phyloP scores from a whole-genome alignment of 2,113 vertebrate genomes.

The Lagopus muta region DNA sequence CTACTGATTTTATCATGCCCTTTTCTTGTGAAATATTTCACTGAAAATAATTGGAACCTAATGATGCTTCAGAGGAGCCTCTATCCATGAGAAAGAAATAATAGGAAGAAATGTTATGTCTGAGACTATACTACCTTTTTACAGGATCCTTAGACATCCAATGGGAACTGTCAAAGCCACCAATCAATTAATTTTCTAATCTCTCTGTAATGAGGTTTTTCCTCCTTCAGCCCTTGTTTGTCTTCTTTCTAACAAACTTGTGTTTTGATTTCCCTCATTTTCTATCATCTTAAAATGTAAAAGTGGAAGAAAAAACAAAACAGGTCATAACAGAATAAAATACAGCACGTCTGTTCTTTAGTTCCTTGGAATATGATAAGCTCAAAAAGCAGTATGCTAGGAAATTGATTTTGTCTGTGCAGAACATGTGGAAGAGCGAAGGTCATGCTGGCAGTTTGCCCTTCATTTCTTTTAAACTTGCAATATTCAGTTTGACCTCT shows the following conservation, averaged over 20 bases:
- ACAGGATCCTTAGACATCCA: constrained; percentile 28
- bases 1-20: constrained; percentile 33
- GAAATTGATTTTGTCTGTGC: constrained; percentile 36
- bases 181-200: constrained; percentile 66
- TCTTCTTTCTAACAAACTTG: constrained; percentile 23
- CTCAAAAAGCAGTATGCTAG: background rate
- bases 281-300: background rate
- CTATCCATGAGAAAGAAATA: constrained; percentile 3
- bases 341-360: background rate
- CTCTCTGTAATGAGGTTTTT: constrained; percentile 53
- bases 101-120: constrained; percentile 41
- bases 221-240: constrained; percentile 38
- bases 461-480: constrained; percentile 59
- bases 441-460: constrained; percentile 18
- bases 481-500: constrained; percentile 48
- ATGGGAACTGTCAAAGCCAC: constrained; percentile 50
- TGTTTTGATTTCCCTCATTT: constrained; percentile 31
- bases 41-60: constrained; percentile 65
- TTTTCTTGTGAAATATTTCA: constrained; percentile 55
- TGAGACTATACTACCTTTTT: constrained; percentile 38
- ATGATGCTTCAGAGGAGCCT: constrained; percentile 57
- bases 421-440: background rate
- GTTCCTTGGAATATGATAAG: constrained; percentile 14
- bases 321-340: background rate
- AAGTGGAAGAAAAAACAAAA: constrained; percentile 4